A percentile compares a stretch with the other conserved stretches of the same genome.
Evolutionary conservation across 2,888 invertebrate species (phyloP).

Genomic region (Pristionchus maxplancki): DNA sequence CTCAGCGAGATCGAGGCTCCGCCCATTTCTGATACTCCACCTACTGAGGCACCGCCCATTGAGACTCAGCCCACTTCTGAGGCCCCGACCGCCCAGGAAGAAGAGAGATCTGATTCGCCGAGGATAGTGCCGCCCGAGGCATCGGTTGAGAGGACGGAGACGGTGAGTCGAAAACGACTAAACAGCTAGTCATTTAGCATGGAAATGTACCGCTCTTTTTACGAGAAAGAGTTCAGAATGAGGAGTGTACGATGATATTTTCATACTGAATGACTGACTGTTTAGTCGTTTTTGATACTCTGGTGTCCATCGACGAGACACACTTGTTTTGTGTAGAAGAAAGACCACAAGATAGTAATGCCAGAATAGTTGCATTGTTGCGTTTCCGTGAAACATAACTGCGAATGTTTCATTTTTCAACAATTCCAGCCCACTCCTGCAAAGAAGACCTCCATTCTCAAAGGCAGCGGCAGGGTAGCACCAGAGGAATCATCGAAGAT

Average conservation of each 20-base stretch:
- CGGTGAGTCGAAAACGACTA: neutral
- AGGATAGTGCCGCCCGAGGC: neutral
- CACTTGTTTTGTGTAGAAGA: too few relatives aligned
- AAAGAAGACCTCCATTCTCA: conserved; percentile 39
- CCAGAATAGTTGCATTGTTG: too few relatives aligned
- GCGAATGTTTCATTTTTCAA: too few relatives aligned
- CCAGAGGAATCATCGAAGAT: conserved; percentile 53
- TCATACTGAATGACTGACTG: too few relatives aligned
- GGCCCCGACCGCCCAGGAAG: neutral
- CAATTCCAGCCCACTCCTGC: conserved; percentile 45
- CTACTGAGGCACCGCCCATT: neutral
- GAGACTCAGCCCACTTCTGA: neutral
- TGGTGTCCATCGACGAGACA: too few relatives aligned
- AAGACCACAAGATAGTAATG: too few relatives aligned
- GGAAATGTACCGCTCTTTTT: too few relatives aligned
- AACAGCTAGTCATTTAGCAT: too few relatives aligned
- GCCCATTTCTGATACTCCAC: neutral
- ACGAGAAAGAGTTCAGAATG: too few relatives aligned
- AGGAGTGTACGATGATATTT: too few relatives aligned
- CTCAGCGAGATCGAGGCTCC: conserved; percentile 15
- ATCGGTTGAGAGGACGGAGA: neutral
- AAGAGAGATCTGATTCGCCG: neutral
- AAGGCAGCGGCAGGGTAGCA: neutral
- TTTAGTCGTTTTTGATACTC: too few relatives aligned
- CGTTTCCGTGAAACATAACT: too few relatives aligned